Conservation (phyloP, 2,113 vertebrate genomes). For the Struthidea cinerea region DNA sequence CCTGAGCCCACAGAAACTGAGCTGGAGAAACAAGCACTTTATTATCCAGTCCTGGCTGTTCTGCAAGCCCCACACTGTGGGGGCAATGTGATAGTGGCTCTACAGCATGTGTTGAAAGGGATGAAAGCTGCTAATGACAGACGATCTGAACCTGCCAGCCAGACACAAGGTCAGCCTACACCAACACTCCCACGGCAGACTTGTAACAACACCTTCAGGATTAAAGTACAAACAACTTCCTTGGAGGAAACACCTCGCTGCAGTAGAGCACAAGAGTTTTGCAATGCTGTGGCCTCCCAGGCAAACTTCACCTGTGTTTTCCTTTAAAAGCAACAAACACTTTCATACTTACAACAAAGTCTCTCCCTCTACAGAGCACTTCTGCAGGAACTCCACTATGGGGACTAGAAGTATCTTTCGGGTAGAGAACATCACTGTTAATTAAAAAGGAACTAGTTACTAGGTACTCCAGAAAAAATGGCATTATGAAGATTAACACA, state of each 20-base stretch:
- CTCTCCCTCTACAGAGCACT: conserved; percentile 91
- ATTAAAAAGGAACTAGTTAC: conserved; percentile 21
- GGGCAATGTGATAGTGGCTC: neutral
- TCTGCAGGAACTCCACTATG: conserved; percentile 94
- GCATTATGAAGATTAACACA: neutral
- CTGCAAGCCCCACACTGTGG: neutral
- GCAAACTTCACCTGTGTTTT: neutral
- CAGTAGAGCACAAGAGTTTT: neutral
- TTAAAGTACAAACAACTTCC: neutral
- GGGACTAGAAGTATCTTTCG: conserved; percentile 92
- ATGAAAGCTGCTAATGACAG: conserved; percentile 1
- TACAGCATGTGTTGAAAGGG: neutral
- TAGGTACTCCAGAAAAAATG: neutral
- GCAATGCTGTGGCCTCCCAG: neutral
- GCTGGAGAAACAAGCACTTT: neutral
- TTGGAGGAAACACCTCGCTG: neutral
- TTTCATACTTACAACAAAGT: conserved; percentile 88
- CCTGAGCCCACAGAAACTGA: neutral
- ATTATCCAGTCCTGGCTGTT: neutral
- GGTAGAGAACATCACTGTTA: conserved; percentile 92
- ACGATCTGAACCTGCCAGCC: neutral
- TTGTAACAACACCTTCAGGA: neutral
- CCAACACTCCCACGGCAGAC: neutral
- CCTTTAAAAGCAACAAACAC: neutral
- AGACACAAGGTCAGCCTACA: neutral